Evolutionary conservation across 2,113 vertebrate genomes (phyloP).

Genomic region (Manacus vitellinus): DNA sequence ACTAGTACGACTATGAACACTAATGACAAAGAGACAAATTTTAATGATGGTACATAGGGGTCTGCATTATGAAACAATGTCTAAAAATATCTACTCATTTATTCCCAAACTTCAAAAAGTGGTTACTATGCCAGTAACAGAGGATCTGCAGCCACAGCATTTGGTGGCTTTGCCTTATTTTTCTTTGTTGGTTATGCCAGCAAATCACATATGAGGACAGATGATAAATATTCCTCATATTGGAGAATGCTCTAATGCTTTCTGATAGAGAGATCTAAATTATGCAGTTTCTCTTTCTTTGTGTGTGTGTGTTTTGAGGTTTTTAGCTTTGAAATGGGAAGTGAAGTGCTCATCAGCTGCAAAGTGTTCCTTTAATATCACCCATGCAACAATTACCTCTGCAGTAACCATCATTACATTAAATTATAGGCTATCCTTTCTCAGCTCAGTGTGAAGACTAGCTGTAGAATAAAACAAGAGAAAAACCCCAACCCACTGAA

Average conservation of each 20-base stretch:
- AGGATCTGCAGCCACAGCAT: background rate
- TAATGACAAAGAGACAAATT: background rate
- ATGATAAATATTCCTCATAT: background rate
- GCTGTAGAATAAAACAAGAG: background rate
- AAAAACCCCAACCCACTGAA: background rate
- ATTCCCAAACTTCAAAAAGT: background rate
- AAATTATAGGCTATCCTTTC: slow-evolving; percentile 36
- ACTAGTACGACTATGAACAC: background rate
- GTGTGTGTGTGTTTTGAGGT: background rate
- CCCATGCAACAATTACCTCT: slow-evolving; percentile 35
- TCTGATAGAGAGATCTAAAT: background rate
- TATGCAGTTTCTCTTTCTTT: background rate
- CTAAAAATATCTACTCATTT: background rate
- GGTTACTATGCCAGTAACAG: background rate
- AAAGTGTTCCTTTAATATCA: slow-evolving; percentile 35
- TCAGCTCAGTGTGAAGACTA: slow-evolving; percentile 8
- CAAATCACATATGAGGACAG: background rate
- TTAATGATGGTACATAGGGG: background rate
- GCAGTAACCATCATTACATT: slow-evolving; percentile 33
- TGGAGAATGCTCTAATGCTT: background rate
- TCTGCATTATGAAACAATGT: background rate
- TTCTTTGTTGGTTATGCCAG: background rate
- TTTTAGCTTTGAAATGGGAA: slow-evolving; percentile 24
- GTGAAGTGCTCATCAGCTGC: slow-evolving; percentile 26
- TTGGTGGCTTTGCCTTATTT: slow-evolving; percentile 3